Evolutionary conservation across 2,113 vertebrate species (phyloP).

Genomic region (Amblyornis subalaris): DNA sequence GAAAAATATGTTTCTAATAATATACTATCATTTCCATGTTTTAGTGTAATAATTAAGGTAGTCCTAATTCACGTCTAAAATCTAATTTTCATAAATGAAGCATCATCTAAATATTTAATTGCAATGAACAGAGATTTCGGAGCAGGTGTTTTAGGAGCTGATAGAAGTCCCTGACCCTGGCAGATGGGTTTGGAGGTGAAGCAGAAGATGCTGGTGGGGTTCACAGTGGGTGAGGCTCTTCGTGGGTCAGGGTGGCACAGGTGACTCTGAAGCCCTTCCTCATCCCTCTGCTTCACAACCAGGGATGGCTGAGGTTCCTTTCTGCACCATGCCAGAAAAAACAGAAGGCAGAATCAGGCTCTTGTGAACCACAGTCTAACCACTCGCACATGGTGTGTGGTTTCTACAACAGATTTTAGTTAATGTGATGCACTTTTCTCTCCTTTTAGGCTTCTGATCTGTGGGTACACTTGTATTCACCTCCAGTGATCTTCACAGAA

Average conservation of each 20-base stretch:
- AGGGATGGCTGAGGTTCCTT: not conserved
- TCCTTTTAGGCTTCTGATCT: not conserved
- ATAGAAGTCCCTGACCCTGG: not conserved
- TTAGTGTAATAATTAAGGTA: conserved; percentile 55
- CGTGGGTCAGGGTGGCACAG: accelerated
- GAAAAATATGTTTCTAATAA: conserved; percentile 66
- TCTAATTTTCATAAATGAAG: conserved; percentile 50
- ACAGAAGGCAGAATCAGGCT: not conserved
- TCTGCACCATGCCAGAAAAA: not conserved
- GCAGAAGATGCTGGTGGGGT: not conserved
- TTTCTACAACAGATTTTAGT: not conserved
- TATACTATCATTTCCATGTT: conserved; percentile 43
- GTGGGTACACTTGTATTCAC: accelerated
- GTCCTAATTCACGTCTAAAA: conserved; percentile 50
- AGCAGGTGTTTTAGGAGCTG: conserved; percentile 43
- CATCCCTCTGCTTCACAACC: accelerated
- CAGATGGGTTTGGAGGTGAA: not conserved
- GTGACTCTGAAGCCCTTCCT: not conserved
- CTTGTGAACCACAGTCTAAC: not conserved
- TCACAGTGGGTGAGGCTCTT: not conserved
- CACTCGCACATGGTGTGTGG: not conserved
- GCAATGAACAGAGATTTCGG: not conserved
- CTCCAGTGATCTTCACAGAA: not conserved
- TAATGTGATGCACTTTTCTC: not conserved
- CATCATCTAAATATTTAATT: conserved; percentile 60